Evolutionary conservation across 2,797 vertebrate genomes (phyloP), one percentile per base, ranked within the genome.

Genomic region (Poecile montanus): DNA sequence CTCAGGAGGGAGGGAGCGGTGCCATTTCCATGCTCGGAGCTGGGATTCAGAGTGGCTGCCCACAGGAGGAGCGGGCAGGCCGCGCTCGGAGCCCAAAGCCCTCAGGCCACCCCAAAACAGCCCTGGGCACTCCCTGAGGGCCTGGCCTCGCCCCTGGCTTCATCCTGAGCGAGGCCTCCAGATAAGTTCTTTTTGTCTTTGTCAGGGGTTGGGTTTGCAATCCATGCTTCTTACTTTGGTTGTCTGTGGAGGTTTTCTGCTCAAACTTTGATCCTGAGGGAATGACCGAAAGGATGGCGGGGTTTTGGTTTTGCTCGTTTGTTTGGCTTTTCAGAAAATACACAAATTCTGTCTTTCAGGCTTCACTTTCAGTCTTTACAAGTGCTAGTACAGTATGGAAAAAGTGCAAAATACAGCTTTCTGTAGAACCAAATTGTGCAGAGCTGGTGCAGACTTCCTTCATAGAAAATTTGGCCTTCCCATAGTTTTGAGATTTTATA

Each of bases 71-170:
- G 42, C 42, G 15, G 42, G 42, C 42, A 40, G 38, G 42, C 42
- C 42, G 42, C 42, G 42, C 38, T 40, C 38, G 38, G 38, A 45
- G 63, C 36, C 8, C 2, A 19, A 8, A 27, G 10, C 14, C 29
- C 22, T 12, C 2, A 1, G 32, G 57, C n/a, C 2, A 9, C 13
- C 19, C 27, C 0, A 0, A 1, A 13, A 5, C 5, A 3, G 34
- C 58, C 0, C 7, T 26, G 0, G 30, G 47, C 4, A 17, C 7
- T 11, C 10, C 12, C 18, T 0, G 0, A 2, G 0, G 10, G 26
- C n/a, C 38, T 3, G 20, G 1, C 1, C 18, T 34, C 11, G 1
- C 11, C 36, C 4, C 0, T 7, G 4, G 8, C 42, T 68, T n/a
- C 36, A 0, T 8, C 8, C 1, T 2, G 13, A 20, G 16, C 14